Percentiles rank a stretch among this genome's conserved stretches.
Conservation (phyloP, 1,140 invertebrate genomes). For the Drosophila teissieri region DNA sequence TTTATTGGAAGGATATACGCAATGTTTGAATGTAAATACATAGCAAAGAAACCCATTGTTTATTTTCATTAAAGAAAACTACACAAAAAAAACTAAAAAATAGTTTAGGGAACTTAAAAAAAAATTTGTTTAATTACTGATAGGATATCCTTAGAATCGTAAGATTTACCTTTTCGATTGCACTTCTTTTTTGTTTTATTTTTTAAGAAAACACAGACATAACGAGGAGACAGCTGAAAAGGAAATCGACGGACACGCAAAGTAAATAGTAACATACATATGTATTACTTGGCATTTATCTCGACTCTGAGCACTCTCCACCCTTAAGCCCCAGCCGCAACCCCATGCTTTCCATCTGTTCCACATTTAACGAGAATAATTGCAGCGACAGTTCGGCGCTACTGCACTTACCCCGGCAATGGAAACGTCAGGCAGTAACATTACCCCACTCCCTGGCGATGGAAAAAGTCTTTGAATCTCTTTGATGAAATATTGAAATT, state of each 20-base stretch:
- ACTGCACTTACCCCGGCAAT: slow-evolving; percentile 66
- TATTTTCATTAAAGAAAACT: too few relatives aligned
- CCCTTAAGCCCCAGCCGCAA: background rate
- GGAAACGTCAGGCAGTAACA: slow-evolving; percentile 30
- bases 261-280: slow-evolving; percentile 83
- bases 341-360: slow-evolving; percentile 31
- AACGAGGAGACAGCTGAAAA: slow-evolving; percentile 1
- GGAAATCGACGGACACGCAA: slow-evolving; percentile 50
- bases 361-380: slow-evolving; percentile 81
- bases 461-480: slow-evolving; percentile 70
- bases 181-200: slow-evolving; percentile 62
- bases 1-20: background rate
- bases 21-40: background rate
- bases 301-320: slow-evolving; percentile 11
- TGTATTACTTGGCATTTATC: slow-evolving; percentile 81
- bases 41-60: too few relatives aligned
- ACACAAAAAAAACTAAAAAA: too few relatives aligned
- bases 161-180: background rate
- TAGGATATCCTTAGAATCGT: background rate
- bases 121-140: too few relatives aligned
- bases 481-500: slow-evolving; percentile 83
- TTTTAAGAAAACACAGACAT: slow-evolving; percentile 26
- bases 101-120: too few relatives aligned
- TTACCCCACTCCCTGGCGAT: slow-evolving; percentile 6
- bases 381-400: slow-evolving; percentile 79